Conservation (phyloP, 2,113 vertebrate genomes). For the Genyomyrus donnyi region DNA sequence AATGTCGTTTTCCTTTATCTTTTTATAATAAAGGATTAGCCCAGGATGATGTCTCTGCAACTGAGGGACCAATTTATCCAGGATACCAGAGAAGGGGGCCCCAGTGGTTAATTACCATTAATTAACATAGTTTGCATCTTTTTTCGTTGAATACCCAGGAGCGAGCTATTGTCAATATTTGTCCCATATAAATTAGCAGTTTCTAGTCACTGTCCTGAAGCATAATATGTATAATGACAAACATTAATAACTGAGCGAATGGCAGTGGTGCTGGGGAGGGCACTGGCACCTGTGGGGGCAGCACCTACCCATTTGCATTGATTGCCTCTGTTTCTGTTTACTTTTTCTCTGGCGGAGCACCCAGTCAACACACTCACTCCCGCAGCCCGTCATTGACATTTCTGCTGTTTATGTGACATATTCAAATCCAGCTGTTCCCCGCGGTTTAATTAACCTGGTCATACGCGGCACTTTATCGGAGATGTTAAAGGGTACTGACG, state of each 20-base stretch:
- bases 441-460: conserved; percentile 69
- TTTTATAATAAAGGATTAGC: conserved; percentile 76
- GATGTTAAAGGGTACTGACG: conserved; percentile 41
- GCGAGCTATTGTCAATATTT: conserved; percentile 69
- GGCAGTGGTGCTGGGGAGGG: conserved; percentile 18
- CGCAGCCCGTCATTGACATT: conserved; percentile 37
- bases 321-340: conserved; percentile 19
- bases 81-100: conserved; percentile 62
- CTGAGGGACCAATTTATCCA: conserved; percentile 74
- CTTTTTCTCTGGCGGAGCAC: conserved; percentile 41
- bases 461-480: conserved; percentile 55
- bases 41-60: conserved; percentile 66
- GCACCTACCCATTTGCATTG: conserved; percentile 39
- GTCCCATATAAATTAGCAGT: conserved; percentile 60
- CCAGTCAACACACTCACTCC: conserved; percentile 56
- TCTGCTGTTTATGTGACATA: conserved; percentile 59
- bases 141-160: conserved; percentile 59
- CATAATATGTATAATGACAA: conserved; percentile 58
- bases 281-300: conserved; percentile 29
- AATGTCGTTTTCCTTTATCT: conserved; percentile 71
- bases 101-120: conserved; percentile 75
- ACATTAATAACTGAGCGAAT: conserved; percentile 60
- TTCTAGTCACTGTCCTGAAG: conserved; percentile 56
- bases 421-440: conserved; percentile 55
- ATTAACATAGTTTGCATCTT: conserved; percentile 76